Conservation (phyloP, 1,140 invertebrate species). For the Bombus balteatus region DNA sequence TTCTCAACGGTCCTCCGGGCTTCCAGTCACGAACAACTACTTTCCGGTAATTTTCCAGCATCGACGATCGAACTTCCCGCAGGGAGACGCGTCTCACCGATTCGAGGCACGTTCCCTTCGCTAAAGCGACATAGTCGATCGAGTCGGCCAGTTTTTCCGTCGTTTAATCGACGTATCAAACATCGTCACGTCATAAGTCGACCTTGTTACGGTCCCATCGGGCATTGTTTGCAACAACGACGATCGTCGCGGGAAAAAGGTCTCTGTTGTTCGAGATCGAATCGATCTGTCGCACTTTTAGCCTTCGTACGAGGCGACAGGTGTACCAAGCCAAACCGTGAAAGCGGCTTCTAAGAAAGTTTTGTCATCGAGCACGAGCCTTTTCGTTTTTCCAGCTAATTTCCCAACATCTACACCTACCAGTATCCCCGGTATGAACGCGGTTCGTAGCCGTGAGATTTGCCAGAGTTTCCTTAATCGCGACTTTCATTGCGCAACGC, state of each 20-base stretch:
- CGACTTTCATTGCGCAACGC: constrained; percentile 17
- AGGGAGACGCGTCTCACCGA: constrained; percentile 5
- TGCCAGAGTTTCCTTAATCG: constrained; percentile 41
- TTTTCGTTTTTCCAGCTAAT: constrained; percentile 56
- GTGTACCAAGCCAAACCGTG: constrained; percentile 19
- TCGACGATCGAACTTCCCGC: constrained; percentile 12
- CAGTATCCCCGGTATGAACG: not conserved
- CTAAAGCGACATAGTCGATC: constrained; percentile 16
- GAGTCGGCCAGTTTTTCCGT: constrained; percentile 18
- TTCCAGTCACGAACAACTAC: constrained; percentile 7
- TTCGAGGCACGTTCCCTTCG: constrained; percentile 23
- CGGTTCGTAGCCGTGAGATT: constrained; percentile 16
- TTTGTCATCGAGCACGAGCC: constrained; percentile 55
- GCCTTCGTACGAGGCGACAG: not conserved
- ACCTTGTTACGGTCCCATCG: constrained; percentile 35
- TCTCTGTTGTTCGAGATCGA: not conserved
- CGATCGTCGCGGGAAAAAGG: not conserved
- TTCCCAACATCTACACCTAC: constrained; percentile 42
- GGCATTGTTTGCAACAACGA: constrained; percentile 19
- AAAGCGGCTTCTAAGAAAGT: constrained; percentile 55
- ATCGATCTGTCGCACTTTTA: not conserved
- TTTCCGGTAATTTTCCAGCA: constrained; percentile 24
- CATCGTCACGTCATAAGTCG: constrained; percentile 36
- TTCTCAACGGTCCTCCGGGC: not conserved
- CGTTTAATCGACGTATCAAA: constrained; percentile 44